Base-by-base conservation (phyloP, 2,113 vertebrate species). In the Girardinichthys multiradiatus region DNA sequence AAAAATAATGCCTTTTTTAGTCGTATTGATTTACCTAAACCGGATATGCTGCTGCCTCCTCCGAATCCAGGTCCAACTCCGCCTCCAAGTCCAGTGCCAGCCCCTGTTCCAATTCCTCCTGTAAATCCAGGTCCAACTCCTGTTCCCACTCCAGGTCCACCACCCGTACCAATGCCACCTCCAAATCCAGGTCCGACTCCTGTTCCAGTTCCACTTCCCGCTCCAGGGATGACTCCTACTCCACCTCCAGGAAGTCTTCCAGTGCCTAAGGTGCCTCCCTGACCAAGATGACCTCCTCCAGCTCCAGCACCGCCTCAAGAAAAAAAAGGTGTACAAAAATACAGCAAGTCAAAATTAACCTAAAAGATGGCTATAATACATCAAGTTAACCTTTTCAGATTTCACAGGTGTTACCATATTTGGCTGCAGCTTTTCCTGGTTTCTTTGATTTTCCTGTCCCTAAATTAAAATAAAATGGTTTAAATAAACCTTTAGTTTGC, bases 371-470 rank as follows among this genome's bases (percentile, higher is more conserved):
- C 58, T 12, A 26, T 64, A 24, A 35, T 48, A 13, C 17, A 4
- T 63, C 21, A 14, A n/a, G 21, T 64, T 74, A 9, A 17, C 11
- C 63, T 5, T 61, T 48, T 7, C 12, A 58, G 19, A 30, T 30
- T 19, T 19, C 19, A 66, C 6, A 39, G 29, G 2, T 3, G 8
- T 51, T 91, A 91, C 92, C 90, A 0, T 92, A 91, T 89, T 92
- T 93, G 72, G 91, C 85, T 70, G 90, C 89, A 69, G 68, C 62
- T 87, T 93, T 92, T 21, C 79, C 92, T 57, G 78, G 86, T 58
- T 87, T 91, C 72, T 92, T 92, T 0, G 91, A 90, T 89, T 93
- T 93, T 5, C 90, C 91, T 1, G 72, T 9, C 7, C 91, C 92
- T 93, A 59, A 27, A 78, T 65, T 62, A 59, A 0, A 54, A 54